A percentile compares a stretch with the other conserved stretches of the same genome.
Evolutionary conservation across 2,888 invertebrate species (phyloP).

Genomic region (Limenitis camilla): DNA sequence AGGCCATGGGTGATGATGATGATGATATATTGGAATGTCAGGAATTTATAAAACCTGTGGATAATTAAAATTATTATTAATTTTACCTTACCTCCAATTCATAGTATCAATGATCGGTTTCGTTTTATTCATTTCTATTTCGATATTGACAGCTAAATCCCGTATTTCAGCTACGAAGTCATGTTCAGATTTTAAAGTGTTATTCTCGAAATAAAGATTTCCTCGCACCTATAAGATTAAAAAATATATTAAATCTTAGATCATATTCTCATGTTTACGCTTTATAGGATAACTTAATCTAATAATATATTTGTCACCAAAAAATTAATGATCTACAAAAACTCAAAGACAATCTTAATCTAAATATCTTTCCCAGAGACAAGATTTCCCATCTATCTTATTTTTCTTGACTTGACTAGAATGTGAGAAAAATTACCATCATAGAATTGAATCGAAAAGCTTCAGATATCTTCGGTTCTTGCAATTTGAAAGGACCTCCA

Average conservation of each 20-base stretch:
- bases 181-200: conserved; percentile 13
- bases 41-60: not conserved
- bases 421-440: conserved; percentile 15
- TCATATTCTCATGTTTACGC: too few relatives aligned
- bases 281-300: too few relatives aligned
- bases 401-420: too few relatives aligned
- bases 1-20: too few relatives aligned
- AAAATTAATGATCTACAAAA: too few relatives aligned
- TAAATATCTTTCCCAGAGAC: too few relatives aligned
- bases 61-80: not conserved
- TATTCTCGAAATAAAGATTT: conserved; percentile 19
- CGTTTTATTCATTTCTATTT: conserved; percentile 23
- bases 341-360: too few relatives aligned
- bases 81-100: conserved; percentile 38
- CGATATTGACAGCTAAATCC: conserved; percentile 36
- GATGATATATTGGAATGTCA: too few relatives aligned
- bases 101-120: conserved; percentile 23
- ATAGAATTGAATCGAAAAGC: conserved; percentile 37
- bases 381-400: too few relatives aligned
- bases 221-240: conserved; percentile 26
- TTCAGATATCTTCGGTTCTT: conserved; percentile 33
- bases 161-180: conserved; percentile 40
- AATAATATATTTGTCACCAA: too few relatives aligned
- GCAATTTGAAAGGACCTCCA: conserved; percentile 43
- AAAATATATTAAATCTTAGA: not conserved